Base-by-base conservation (phyloP, 2,113 vertebrate species). In the Erpornis zantholeuca region DNA sequence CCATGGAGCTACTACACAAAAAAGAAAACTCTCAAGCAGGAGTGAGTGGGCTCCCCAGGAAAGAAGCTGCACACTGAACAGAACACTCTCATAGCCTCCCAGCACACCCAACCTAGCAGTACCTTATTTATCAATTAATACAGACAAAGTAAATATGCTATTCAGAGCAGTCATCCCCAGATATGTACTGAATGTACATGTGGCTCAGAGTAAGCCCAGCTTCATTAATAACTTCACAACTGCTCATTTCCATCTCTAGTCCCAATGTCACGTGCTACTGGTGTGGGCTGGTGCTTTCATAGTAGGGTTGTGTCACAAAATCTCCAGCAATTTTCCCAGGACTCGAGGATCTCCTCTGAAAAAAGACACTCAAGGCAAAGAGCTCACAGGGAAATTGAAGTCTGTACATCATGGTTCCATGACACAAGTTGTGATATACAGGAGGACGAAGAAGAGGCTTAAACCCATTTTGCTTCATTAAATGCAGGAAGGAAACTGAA, bases 201-300 rank as follows among this genome's bases (percentile, higher is more conserved):
- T 25, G 33, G 75, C 54, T 85, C 54, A 63, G 25, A 90, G 40
- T 9, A 82, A 86, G 15, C 19, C 33, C 9, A 92, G 2, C 27
- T 53, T 57, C 8, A 82, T n/a, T 36, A 76, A 11, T 8, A 57
- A 57, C 33, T 77, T 82, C 40, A 23, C 22, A 73, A 23, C 22
- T 57, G 68, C 59, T 70, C 20, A 49, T 36, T 65, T 88, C 25
- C 25, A 31, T 63, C 38, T n/a, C 82, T 68, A 29, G 44, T 76
- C 50, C 29, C 25, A 40, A 33, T 3, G 27, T 4, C 3, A 1
- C 0, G 1, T 13, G 33, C 31, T 40, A 24, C 28, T 42, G 24
- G 17, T 9, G 15, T 4, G 4, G 40, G 24, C 38, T 31, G 11
- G 29, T 31, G 16, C 24, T 59, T 83, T 53, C 42, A 83, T 3